Conservation (phyloP, 2,797 vertebrate genomes). For the Manis pentadactyla region DNA sequence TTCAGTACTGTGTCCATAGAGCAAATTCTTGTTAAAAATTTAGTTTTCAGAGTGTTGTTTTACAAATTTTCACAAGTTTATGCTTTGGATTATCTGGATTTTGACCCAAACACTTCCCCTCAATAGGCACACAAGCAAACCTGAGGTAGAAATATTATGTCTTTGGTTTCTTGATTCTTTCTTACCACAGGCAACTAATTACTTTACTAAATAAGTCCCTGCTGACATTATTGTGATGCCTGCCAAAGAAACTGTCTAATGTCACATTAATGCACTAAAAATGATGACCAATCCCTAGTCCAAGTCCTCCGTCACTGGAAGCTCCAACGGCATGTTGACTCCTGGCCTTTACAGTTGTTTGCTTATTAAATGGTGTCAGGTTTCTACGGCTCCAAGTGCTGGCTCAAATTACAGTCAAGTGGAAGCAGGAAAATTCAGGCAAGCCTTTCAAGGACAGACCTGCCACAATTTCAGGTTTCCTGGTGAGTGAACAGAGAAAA, state of each 20-base stretch:
- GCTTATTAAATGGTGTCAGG: slow-evolving; percentile 46
- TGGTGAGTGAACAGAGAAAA: slow-evolving; percentile 7
- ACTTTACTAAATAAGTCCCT: slow-evolving; percentile 4
- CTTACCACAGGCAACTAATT: slow-evolving; percentile 33
- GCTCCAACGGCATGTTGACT: neutral
- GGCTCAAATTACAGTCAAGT: slow-evolving; percentile 60
- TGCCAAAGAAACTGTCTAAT: slow-evolving; percentile 27
- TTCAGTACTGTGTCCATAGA: neutral
- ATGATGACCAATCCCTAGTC: neutral
- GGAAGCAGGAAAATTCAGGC: slow-evolving; percentile 62
- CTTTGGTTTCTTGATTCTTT: neutral
- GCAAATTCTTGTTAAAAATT: slow-evolving; percentile 27
- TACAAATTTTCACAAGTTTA: neutral
- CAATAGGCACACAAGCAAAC: neutral
- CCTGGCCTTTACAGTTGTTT: slow-evolving; percentile 59
- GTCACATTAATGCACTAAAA: neutral
- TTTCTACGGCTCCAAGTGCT: slow-evolving; percentile 68
- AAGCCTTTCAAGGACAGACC: slow-evolving; percentile 6
- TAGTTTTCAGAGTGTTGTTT: neutral
- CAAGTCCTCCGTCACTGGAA: neutral
- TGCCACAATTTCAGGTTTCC: neutral
- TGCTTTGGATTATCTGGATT: slow-evolving; percentile 33
- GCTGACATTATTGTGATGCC: neutral
- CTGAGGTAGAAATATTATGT: neutral
- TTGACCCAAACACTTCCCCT: neutral